A percentile compares a stretch with the other conserved stretches of the same genome.
Evolutionary conservation across 2,797 vertebrate species (phyloP).

Genomic region (Artibeus jamaicensis): DNA sequence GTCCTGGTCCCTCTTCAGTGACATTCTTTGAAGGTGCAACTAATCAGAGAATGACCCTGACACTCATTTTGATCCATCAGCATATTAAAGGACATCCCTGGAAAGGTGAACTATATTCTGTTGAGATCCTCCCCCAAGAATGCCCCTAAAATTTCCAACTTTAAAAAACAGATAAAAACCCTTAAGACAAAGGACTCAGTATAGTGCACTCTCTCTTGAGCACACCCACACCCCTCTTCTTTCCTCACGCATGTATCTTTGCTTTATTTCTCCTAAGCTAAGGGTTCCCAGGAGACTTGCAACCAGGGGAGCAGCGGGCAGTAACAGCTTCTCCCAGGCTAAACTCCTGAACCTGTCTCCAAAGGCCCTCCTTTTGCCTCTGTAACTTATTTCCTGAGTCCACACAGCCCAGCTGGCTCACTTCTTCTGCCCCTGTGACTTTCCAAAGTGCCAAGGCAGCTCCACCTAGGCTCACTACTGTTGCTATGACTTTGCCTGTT

Average conservation of each 20-base stretch:
- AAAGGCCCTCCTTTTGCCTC: neutral
- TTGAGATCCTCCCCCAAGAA: neutral
- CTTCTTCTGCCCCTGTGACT: neutral
- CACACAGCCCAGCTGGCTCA: neutral
- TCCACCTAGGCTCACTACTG: neutral
- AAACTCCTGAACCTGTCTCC: neutral
- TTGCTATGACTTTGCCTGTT: neutral
- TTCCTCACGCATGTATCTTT: neutral
- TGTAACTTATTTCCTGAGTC: neutral
- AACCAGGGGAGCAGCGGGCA: neutral
- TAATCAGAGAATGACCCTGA: neutral
- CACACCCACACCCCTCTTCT: too few species aligned
- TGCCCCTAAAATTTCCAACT: neutral
- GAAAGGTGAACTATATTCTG: neutral
- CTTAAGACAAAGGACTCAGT: neutral
- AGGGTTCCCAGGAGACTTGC: neutral
- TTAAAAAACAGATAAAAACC: neutral
- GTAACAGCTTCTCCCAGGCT: neutral
- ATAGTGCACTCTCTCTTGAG: neutral
- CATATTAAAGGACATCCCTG: neutral
- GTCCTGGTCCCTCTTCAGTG: neutral
- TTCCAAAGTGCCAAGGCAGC: neutral
- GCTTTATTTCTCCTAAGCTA: neutral
- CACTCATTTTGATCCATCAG: neutral
- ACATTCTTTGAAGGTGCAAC: neutral